Evolutionary conservation across 2,888 invertebrate species (phyloP), one percentile per base, ranked within the genome.

Genomic region (Branchinecta sandiegonensis): DNA sequence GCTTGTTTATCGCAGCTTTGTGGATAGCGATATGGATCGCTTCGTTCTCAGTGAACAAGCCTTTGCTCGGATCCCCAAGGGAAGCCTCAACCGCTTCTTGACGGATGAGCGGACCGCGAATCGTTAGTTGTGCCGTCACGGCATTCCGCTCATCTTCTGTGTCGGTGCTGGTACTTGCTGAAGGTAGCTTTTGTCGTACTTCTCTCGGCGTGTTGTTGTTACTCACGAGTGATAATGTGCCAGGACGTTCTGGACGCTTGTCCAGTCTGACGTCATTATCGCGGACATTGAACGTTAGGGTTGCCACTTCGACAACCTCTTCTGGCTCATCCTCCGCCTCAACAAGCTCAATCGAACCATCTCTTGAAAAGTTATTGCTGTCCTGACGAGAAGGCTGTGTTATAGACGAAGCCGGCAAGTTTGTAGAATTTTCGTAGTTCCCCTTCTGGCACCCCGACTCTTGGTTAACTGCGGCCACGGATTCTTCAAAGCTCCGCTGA

Each of bases 1-100:
- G 78, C 71, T 79, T 79, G 68, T 77, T 78, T 69, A 79, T 77
- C 12, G 78, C 78, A 13, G 78, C 78, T 71, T 78, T 77, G 70
- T 78, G 77, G 13, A 78, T 74, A 11, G 78, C 78, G 65, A 77
- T 77, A 70, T 78, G 77, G 7, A 77, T 76, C 1, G 76, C 74
- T 72, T 78, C 77, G 64, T 75, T 75, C n/a, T 76, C 76, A 14
- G 78, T 78, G 72, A 78, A 78, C 7, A 78, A 72, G 37, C 74
- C 71, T 37, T 75, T 72, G 69, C 77, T 77, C 7, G 78, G 77
- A 71, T 79, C 78, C 2, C 70, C 75, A 71, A 56, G 23, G 23
- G n/a, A 17, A 17, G 23, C 63, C 23, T 56, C 63, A 56, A 56
- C n/a, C 23, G 63, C 63, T 56, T 56, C 63, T 56, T 56, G 63